These are phyloP conservation scores for Chlorops oryzae DNA, from an alignment of 1,140 invertebrate species.

Conservation along the genomic window DNA sequence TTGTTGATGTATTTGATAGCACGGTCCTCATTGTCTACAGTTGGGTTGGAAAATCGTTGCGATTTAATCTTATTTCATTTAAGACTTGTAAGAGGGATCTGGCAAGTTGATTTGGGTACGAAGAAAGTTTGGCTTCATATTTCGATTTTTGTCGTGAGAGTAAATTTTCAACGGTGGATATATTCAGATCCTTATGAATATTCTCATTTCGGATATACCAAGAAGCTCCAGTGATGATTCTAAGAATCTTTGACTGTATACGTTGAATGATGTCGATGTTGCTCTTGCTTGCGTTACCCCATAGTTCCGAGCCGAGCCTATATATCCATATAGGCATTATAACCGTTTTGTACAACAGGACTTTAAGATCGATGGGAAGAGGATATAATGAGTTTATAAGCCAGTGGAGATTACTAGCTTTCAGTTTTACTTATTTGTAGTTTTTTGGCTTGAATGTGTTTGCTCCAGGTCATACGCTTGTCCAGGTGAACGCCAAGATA, in stretches of 20 bases:
- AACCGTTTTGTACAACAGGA: no score
- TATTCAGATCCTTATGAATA: no score
- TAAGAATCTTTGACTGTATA: neutral
- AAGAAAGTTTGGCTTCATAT: neutral
- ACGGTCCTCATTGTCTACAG: no score
- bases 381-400: neutral
- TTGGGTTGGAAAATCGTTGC: no score
- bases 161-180: no score
- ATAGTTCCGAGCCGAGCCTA: neutral
- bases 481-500: no score
- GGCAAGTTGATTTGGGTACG: neutral
- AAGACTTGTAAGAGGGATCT: neutral
- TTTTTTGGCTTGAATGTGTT: no score
- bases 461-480: slow-evolving; percentile 1
- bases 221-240: neutral
- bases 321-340: neutral
- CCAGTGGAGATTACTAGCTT: neutral
- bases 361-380: neutral
- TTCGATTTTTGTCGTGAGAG: no score
- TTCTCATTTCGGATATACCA: no score
- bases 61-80: neutral
- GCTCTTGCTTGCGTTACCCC: neutral
- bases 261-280: neutral
- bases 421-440: no score
- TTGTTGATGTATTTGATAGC: no score